A percentile compares a stretch with the other conserved stretches of the same genome.
phyloP scores from a whole-genome alignment of 2,888 invertebrate genomes.

The Cyclophora albipunctata region DNA sequence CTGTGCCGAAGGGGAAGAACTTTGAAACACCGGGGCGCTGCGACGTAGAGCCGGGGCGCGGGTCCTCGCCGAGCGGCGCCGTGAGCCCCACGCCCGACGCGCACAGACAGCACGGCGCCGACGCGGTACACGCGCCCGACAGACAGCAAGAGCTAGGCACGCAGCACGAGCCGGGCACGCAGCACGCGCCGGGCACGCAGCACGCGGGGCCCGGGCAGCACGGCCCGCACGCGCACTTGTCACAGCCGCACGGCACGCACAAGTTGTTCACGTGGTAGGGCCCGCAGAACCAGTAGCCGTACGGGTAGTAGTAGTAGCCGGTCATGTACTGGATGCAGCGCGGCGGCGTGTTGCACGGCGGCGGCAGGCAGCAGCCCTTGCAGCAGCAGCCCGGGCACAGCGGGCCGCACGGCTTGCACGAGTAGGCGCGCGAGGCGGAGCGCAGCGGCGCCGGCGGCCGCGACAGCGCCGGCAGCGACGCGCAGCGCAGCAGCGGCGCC shows the following conservation, averaged over 20 bases:
- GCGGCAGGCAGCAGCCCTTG: constrained; percentile 39
- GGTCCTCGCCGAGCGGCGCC: constrained; percentile 7
- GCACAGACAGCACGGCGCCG: constrained; percentile 10
- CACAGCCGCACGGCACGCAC: constrained; percentile 29
- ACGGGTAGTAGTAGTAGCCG: constrained; percentile 61
- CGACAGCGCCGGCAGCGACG: background rate
- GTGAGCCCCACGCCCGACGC: constrained; percentile 8
- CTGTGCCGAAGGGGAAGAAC: constrained; percentile 28
- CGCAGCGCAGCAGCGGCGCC: background rate
- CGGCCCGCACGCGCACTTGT: constrained; percentile 13
- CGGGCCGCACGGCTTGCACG: too few species aligned
- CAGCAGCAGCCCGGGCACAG: too few species aligned
- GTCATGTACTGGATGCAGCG: constrained; percentile 55
- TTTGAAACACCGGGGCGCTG: constrained; percentile 25
- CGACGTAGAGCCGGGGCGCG: background rate
- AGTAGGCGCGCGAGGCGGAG: too few species aligned
- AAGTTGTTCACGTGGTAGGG: constrained; percentile 51
- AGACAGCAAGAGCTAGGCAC: constrained; percentile 20
- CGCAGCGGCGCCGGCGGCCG: background rate
- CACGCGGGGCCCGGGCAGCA: constrained; percentile 19
- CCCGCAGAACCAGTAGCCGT: constrained; percentile 60
- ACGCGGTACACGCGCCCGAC: constrained; percentile 38
- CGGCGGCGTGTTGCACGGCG: constrained; percentile 48
- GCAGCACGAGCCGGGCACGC: constrained; percentile 1
- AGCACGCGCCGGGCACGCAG: constrained; percentile 19